Evolutionary conservation across 1,140 invertebrate species (phyloP).

Genomic region (Gryon sp.): DNA sequence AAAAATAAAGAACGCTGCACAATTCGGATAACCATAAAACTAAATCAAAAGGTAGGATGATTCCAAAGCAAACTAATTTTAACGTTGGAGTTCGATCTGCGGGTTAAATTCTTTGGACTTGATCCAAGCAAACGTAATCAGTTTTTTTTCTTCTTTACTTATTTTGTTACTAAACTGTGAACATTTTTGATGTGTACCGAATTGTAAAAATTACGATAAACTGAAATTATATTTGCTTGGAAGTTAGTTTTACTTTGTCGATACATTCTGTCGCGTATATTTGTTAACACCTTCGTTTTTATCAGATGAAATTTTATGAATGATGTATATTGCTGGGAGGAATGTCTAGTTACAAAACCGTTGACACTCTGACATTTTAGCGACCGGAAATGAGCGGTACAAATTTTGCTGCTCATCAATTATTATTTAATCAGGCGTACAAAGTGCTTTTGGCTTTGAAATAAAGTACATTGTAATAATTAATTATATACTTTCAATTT

Average conservation of each 20-base stretch:
- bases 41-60: background rate
- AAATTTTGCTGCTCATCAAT: no score
- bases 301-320: no score
- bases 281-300: background rate
- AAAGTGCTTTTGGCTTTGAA: no score
- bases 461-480: no score
- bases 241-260: no score
- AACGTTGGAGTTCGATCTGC: background rate
- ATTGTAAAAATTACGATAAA: background rate
- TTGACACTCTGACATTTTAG: constrained; percentile 16
- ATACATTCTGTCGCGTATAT: no score
- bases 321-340: background rate
- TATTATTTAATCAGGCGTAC: no score
- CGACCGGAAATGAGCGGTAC: background rate
- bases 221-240: background rate
- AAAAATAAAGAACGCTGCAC: no score
- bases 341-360: constrained; percentile 8
- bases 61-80: constrained; percentile 6
- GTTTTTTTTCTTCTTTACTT: background rate
- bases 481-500: no score
- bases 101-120: constrained; percentile 8
- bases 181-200: constrained; percentile 3
- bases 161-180: background rate
- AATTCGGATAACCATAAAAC: background rate
- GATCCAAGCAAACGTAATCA: background rate